Evolutionary conservation across 2,113 vertebrate genomes (phyloP), one percentile per base, ranked within the genome.

Genomic region (Taurulus bubalis): DNA sequence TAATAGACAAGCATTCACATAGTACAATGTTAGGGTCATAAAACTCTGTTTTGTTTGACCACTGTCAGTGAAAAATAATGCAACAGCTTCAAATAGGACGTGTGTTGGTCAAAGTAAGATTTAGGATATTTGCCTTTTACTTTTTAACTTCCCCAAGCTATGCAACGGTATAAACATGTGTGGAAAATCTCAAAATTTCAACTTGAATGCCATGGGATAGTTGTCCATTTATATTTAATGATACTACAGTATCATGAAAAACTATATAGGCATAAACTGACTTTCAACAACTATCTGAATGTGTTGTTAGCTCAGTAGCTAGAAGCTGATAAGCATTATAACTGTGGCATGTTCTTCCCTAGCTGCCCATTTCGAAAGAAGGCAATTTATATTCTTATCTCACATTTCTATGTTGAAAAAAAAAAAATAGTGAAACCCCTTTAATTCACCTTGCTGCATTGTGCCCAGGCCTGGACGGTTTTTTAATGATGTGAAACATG

Each of bases 1-100:
- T 66, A 89, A 91, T 87, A 89, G 89, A 81, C 92, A 58, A 68
- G 77, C 72, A 79, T 87, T 80, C 38, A 80, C 47, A 79, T 62
- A 14, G 18, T 56, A 36, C 15, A 45, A 75, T 49, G 16, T 1
- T 56, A 28, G 6, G 22, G 58, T 53, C 40, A 28, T 8, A 6
- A n/a, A 36, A 14, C 65, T 60, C 4, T 10, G 20, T 53, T 38
- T 63, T 10, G 26, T 24, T 32, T 8, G 0, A 10, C 22, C 26
- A 28, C 42, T 45, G 18, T 59, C 53, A n/a, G 7, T 11, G 1
- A 24, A 55, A 26, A 53, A 42, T 0, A 38, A 63, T 26, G 3
- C 26, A 56, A 40, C 1, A n/a, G n/a, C 26, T 8, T 58, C 4
- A 55, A 18, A 40, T 3, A 2, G 36, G 24, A 36, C 28, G n/a